A percentile compares a stretch with the other conserved stretches of the same genome.
phyloP scores from a whole-genome alignment of 2,888 invertebrate species.

The Idaea biselata region DNA sequence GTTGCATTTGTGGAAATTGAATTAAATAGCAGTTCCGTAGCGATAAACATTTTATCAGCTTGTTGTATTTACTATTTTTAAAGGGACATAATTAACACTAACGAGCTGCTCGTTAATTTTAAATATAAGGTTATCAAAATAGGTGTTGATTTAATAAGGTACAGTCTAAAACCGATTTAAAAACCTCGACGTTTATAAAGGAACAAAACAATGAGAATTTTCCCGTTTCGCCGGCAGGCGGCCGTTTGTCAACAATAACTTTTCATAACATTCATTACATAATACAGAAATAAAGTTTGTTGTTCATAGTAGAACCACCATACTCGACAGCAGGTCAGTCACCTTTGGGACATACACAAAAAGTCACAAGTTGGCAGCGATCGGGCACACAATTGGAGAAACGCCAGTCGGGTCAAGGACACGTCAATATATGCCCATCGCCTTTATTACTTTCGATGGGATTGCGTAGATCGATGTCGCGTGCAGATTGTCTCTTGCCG shows the following conservation, averaged over 20 bases:
- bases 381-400: slow-evolving; percentile 14
- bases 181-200: neutral
- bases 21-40: neutral
- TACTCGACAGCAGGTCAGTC: neutral
- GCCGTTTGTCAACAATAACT: neutral
- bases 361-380: neutral
- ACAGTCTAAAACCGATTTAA: neutral
- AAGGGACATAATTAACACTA: neutral
- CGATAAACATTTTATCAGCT: neutral
- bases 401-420: slow-evolving; percentile 28
- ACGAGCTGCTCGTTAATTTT: neutral
- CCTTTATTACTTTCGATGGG: neutral
- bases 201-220: neutral
- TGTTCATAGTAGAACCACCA: neutral
- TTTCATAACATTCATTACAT: neutral
- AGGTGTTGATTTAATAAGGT: neutral
- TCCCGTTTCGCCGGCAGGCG: neutral
- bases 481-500: neutral
- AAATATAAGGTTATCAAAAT: neutral
- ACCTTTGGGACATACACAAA: neutral
- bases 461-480: slow-evolving; percentile 1
- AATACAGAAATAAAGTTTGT: neutral
- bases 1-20: neutral
- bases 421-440: slow-evolving; percentile 6
- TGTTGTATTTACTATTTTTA: neutral